Evolutionary conservation across 2,888 invertebrate genomes (phyloP).

Genomic region (Metalampra italica): DNA sequence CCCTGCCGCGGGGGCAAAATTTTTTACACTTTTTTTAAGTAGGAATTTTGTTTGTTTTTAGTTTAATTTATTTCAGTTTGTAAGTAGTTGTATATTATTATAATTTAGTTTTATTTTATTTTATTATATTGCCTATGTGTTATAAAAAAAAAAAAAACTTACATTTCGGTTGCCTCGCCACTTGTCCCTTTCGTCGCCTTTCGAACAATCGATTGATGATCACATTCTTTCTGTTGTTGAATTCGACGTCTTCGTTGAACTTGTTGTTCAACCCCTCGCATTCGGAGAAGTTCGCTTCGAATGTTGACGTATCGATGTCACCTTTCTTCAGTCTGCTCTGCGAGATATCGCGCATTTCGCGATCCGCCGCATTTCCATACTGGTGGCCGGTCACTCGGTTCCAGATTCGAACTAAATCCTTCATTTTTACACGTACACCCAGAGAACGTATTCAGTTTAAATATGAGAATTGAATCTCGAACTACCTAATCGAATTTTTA

Average conservation of each 20-base stretch:
- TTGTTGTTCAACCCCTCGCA: constrained; percentile 60
- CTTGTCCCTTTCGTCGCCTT: constrained; percentile 47
- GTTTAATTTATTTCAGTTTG: no score
- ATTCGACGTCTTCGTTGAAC: constrained; percentile 54
- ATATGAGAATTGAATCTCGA: constrained; percentile 14
- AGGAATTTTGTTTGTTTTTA: no score
- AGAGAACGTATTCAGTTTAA: not conserved
- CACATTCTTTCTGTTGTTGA: constrained; percentile 51
- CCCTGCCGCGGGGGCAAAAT: no score
- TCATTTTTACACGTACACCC: constrained; percentile 61
- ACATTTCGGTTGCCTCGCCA: constrained; percentile 61
- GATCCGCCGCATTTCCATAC: constrained; percentile 69
- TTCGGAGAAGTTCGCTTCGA: constrained; percentile 53
- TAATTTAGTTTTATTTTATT: no score
- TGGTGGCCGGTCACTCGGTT: constrained; percentile 69
- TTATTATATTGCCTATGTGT: no score
- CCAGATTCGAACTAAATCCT: constrained; percentile 81
- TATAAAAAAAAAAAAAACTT: constrained; percentile 32
- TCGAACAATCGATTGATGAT: constrained; percentile 65
- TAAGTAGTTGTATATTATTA: no score
- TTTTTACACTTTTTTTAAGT: no score
- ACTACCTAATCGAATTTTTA: constrained; percentile 24
- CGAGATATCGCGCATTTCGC: constrained; percentile 52
- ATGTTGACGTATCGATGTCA: constrained; percentile 44
- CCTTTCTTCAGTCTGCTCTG: constrained; percentile 46